Conservation (phyloP, 2,113 vertebrate genomes). For the Lophotis ruficrista region DNA sequence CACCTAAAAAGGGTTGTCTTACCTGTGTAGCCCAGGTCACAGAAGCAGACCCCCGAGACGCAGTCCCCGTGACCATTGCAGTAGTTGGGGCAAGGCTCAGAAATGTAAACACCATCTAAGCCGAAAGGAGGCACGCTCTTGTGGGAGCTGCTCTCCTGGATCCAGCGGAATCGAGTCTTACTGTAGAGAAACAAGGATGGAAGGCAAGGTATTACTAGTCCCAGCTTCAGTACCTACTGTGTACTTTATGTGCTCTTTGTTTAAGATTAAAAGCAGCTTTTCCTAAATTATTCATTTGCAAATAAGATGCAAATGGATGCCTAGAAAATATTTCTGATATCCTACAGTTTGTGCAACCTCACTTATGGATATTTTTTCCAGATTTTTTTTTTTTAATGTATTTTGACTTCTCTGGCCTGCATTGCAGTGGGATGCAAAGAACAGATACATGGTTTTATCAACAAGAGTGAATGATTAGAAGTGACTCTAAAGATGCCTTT, state of each 20-base stretch:
- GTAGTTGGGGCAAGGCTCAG: conserved; percentile 93
- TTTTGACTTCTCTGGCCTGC: not conserved
- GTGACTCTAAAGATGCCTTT: not conserved
- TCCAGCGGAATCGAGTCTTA: conserved; percentile 98
- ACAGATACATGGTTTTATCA: not conserved
- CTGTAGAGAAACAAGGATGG: conserved; percentile 65
- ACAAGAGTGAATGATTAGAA: not conserved
- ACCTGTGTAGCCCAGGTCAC: conserved; percentile 96
- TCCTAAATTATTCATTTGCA: not conserved
- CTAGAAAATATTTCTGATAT: not conserved
- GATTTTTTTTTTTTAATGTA: not conserved
- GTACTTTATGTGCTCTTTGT: not conserved
- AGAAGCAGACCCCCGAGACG: conserved; percentile 96
- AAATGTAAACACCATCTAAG: conserved; percentile 94
- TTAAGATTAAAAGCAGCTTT: not conserved
- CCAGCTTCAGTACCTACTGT: not conserved
- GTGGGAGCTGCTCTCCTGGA: conserved; percentile 92
- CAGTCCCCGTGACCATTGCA: conserved; percentile 96
- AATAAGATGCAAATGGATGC: not conserved
- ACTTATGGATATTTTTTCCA: not conserved
- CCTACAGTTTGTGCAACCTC: not conserved
- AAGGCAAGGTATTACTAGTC: not conserved
- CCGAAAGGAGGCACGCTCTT: conserved; percentile 89
- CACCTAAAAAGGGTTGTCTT: not conserved
- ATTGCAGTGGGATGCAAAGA: not conserved